Evolutionary conservation across 2,797 vertebrate species (phyloP).

Genomic region (Fistularia commersonii): DNA sequence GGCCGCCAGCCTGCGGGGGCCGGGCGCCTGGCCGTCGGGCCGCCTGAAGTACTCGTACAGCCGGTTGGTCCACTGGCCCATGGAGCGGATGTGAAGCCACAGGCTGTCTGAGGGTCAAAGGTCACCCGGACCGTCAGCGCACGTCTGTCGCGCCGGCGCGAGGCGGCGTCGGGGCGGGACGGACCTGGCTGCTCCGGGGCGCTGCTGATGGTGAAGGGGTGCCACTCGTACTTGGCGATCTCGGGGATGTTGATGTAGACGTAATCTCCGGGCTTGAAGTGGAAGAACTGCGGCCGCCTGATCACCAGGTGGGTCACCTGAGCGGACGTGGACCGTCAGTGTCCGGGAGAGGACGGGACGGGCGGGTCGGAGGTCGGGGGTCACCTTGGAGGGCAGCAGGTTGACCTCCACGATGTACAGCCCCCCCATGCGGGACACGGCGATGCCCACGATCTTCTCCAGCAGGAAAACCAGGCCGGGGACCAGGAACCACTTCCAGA

Average conservation of each 20-base stretch:
- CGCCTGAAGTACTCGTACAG: constrained; percentile 82
- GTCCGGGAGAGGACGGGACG: background rate
- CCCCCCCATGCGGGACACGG: constrained; percentile 69
- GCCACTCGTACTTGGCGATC: constrained; percentile 88
- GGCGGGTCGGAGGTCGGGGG: background rate
- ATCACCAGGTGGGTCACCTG: constrained; percentile 93
- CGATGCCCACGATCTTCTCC: constrained; percentile 82
- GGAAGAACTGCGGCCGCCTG: constrained; percentile 80
- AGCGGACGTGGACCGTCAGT: background rate
- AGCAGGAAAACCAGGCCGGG: constrained; percentile 81
- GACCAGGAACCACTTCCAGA: constrained; percentile 91
- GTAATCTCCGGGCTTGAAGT: constrained; percentile 87
- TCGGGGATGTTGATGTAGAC: constrained; percentile 86
- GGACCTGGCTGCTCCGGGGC: constrained; percentile 86
- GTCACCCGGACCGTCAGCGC: constrained; percentile 1
- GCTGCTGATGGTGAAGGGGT: constrained; percentile 93
- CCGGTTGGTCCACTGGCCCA: constrained; percentile 89
- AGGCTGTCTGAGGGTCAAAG: constrained; percentile 73
- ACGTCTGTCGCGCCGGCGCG: too few relatives aligned
- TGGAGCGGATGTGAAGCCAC: constrained; percentile 85
- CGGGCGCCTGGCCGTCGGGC: constrained; percentile 10
- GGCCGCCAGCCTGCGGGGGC: constrained; percentile 50
- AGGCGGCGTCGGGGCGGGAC: background rate
- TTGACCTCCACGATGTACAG: constrained; percentile 82
- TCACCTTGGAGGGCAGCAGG: constrained; percentile 87